phyloP scores from a whole-genome alignment of 2,113 vertebrate species.

The Rhinolophus ferrumequinum region DNA sequence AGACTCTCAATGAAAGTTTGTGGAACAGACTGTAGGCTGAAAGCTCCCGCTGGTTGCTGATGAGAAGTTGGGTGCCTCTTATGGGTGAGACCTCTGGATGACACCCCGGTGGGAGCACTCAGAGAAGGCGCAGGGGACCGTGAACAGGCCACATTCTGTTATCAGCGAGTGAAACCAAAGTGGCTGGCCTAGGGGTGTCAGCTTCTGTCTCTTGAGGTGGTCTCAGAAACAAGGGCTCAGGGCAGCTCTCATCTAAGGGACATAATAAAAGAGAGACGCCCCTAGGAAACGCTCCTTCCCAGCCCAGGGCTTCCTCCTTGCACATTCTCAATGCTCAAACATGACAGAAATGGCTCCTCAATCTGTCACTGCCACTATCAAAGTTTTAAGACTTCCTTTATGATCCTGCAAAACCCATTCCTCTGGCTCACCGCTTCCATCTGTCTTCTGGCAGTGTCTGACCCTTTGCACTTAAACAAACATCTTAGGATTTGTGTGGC shows the following conservation, averaged over 20 bases:
- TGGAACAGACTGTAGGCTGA: background rate
- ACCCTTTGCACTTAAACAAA: background rate
- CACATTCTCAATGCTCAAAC: no score
- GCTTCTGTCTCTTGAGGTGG: background rate
- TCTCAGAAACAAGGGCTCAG: background rate
- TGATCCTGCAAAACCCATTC: background rate
- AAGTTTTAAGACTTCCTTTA: background rate
- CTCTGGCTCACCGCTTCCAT: background rate
- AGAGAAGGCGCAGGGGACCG: background rate
- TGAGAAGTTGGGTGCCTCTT: background rate
- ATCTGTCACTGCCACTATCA: background rate
- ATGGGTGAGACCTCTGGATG: no score
- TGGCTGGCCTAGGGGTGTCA: background rate
- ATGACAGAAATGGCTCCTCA: background rate
- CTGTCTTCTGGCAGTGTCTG: background rate
- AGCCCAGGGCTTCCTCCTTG: background rate
- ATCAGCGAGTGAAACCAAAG: background rate
- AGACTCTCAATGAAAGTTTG: background rate
- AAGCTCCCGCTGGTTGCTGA: background rate
- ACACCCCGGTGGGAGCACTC: background rate
- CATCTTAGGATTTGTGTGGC: background rate
- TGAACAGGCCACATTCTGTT: background rate
- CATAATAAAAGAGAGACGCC: fast-evolving
- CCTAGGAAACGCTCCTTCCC: background rate
- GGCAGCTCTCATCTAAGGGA: background rate